Evolutionary conservation across 2,113 vertebrate genomes (phyloP), one percentile per base, ranked within the genome.

Genomic region (Tricholaema leucomelas): DNA sequence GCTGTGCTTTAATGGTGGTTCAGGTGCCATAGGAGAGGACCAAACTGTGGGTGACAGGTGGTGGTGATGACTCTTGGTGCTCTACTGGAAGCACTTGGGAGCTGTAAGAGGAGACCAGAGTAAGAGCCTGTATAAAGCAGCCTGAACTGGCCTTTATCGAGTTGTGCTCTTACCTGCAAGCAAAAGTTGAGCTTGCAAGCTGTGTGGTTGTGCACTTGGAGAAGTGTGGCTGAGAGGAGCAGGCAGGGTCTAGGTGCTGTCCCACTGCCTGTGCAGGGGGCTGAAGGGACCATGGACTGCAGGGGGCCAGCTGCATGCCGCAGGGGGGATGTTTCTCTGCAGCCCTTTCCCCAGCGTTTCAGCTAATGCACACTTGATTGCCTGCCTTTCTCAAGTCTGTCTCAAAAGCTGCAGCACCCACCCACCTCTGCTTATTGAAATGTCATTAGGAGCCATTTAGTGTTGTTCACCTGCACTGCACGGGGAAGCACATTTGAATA

Each of bases 381-480:
- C 91, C 38, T 67, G 80, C 50, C 1, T 87, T 94, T 80, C 76
- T 40, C 40, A 75, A 87, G 65, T 21, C 90, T 77, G 81, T 74
- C 67, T 87, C 40, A 18, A 55, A 91, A 88, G 80, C 65, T 72
- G 61, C 44, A 88, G 70, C 89, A 73, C 90, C 93, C 89, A 73
- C 90, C 93, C 91, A 76, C 93, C 81, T 92, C 88, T 83, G 87
- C 94, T 95, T 95, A 81, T 85, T 69, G 92, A 91, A 87, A 61
- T 70, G 69, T 88, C 89, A 71, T 96, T 96, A 95, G 93, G 61
- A 96, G 67, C 59, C 38, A 19, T 95, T 95, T 94, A 90, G 93
- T 90, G 58, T 58, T 72, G 75, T 73, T 96, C 96, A 85, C 80
- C 91, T 92, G 92, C 75, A 61, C 65, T 4, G 52, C 54, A 76